A percentile compares a stretch with the other conserved stretches of the same genome.
Evolutionary conservation across 1,140 invertebrate genomes (phyloP).

Genomic region (Zaprionus davidi): DNA sequence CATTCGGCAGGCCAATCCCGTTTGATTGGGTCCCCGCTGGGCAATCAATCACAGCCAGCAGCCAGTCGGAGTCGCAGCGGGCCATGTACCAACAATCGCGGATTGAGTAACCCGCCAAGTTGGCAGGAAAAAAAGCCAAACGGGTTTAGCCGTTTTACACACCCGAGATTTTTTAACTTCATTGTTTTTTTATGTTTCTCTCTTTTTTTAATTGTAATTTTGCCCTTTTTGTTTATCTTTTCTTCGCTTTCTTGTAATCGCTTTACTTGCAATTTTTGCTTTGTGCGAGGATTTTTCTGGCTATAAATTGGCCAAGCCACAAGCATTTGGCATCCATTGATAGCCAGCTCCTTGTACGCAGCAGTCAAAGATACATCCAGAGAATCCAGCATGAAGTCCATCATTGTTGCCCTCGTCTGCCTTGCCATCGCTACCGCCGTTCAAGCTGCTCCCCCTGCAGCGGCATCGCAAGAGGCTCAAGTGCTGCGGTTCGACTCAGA

Average conservation of each 20-base stretch:
- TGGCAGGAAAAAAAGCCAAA: slow-evolving; percentile 30
- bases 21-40: slow-evolving; percentile 3
- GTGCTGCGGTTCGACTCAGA: slow-evolving; percentile 68
- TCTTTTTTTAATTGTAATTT: slow-evolving; percentile 27
- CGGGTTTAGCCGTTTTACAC: slow-evolving; percentile 25
- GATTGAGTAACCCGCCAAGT: slow-evolving; percentile 48
- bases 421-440: slow-evolving; percentile 37
- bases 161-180: neutral
- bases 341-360: slow-evolving; percentile 61
- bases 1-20: slow-evolving; percentile 29
- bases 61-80: neutral
- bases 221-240: slow-evolving; percentile 13
- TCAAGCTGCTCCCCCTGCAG: slow-evolving; percentile 50
- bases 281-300: slow-evolving; percentile 13
- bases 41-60: slow-evolving; percentile 52
- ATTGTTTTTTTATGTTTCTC: neutral
- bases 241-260: neutral
- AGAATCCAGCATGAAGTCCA: slow-evolving; percentile 56
- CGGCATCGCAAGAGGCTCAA: slow-evolving; percentile 51
- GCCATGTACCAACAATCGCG: slow-evolving; percentile 1
- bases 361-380: slow-evolving; percentile 6
- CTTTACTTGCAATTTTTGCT: slow-evolving; percentile 8
- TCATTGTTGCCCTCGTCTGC: slow-evolving; percentile 45
- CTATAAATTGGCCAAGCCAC: slow-evolving; percentile 69
- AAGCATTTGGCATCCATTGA: slow-evolving; percentile 65